Evolutionary conservation across 2,113 vertebrate genomes (phyloP).

Genomic region (Heptranchias perlo): DNA sequence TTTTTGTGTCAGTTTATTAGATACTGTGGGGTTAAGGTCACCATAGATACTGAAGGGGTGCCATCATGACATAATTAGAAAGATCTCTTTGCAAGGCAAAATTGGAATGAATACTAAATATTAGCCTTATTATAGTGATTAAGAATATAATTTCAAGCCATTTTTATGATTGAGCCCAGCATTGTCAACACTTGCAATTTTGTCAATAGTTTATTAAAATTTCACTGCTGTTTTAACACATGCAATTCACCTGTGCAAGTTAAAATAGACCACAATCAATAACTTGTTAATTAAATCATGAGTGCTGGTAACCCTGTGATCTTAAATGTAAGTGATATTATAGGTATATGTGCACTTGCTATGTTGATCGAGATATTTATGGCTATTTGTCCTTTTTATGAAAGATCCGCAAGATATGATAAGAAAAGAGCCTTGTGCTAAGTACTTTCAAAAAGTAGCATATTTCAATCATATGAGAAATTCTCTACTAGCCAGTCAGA

Average conservation of each 20-base stretch:
- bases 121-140: background rate
- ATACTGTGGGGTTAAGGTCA: background rate
- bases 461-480: background rate
- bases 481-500: background rate
- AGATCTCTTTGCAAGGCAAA: background rate
- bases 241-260: background rate
- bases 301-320: background rate
- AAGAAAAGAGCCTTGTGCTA: background rate
- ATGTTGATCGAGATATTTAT: background rate
- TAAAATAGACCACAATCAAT: background rate
- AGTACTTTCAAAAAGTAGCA: background rate
- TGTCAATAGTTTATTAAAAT: background rate
- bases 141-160: background rate
- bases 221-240: background rate
- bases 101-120: background rate
- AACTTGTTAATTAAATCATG: background rate
- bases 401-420: background rate
- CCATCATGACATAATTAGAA: background rate
- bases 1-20: background rate
- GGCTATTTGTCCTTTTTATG: background rate
- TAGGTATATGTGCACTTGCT: background rate
- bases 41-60: background rate
- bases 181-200: background rate
- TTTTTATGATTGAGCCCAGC: background rate
- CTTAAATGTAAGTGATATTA: background rate